These are phyloP conservation scores for Pelodiscus sinensis DNA, from an alignment of 2,113 vertebrate species.

Conservation along the genomic window DNA sequence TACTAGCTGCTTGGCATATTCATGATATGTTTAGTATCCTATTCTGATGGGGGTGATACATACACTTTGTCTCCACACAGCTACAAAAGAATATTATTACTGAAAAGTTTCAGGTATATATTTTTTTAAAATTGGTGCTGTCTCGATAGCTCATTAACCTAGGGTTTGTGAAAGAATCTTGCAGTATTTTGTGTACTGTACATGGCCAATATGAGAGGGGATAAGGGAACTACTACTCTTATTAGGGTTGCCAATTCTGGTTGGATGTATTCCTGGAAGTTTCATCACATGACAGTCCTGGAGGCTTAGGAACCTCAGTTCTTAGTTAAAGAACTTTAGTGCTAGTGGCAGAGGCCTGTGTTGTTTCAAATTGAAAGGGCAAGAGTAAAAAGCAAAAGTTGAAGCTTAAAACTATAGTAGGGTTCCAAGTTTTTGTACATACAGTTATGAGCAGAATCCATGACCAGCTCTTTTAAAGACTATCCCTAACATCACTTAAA, in stretches of 20 bases:
- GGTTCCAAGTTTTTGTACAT: neutral
- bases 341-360: neutral
- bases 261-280: neutral
- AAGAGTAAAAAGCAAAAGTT: neutral
- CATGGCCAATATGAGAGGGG: neutral
- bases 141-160: neutral
- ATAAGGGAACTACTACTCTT: neutral
- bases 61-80: neutral
- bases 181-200: neutral
- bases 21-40: neutral
- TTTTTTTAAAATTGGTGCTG: neutral
- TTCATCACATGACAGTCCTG: neutral
- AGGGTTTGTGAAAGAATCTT: neutral
- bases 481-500: no score
- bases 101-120: neutral
- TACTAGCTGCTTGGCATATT: slow-evolving; percentile 18
- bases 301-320: neutral
- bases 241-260: neutral
- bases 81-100: neutral
- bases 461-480: neutral
- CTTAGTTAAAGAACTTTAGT: neutral
- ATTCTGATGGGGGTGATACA: neutral
- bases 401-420: neutral
- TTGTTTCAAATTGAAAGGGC: neutral
- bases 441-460: neutral